Evolutionary conservation across 2,797 vertebrate species (phyloP).

Genomic region (Iguana delicatissima): DNA sequence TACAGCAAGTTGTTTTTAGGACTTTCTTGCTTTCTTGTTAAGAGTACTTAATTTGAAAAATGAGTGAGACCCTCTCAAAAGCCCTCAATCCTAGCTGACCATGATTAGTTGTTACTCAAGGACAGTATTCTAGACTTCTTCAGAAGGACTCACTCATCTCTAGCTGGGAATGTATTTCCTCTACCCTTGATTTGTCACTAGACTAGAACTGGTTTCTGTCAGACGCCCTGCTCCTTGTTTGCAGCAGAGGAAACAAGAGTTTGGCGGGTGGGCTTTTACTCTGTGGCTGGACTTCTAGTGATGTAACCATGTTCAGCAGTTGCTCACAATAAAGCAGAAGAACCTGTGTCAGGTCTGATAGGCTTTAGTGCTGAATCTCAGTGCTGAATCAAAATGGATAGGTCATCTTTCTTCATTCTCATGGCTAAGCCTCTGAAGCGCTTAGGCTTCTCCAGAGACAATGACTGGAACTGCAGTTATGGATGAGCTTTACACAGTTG

Average conservation of each 20-base stretch:
- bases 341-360: background rate
- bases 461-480: background rate
- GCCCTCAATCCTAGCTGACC: background rate
- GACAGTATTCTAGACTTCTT: background rate
- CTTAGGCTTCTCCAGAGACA: background rate
- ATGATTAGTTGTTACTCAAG: background rate
- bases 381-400: background rate
- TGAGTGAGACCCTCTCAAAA: background rate
- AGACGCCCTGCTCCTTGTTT: background rate
- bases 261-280: background rate
- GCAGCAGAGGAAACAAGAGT: background rate
- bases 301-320: background rate
- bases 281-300: background rate
- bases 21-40: conserved; percentile 25
- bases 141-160: background rate
- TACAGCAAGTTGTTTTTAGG: conserved; percentile 13
- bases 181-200: background rate
- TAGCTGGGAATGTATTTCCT: background rate
- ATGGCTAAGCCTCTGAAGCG: background rate
- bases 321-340: background rate
- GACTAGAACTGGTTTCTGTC: background rate
- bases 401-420: background rate
- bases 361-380: background rate
- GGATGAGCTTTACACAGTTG: background rate
- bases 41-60: conserved; percentile 8